Conservation (phyloP, 1,140 invertebrate genomes). For the Hermatobates lingyangjiaoensis region DNA sequence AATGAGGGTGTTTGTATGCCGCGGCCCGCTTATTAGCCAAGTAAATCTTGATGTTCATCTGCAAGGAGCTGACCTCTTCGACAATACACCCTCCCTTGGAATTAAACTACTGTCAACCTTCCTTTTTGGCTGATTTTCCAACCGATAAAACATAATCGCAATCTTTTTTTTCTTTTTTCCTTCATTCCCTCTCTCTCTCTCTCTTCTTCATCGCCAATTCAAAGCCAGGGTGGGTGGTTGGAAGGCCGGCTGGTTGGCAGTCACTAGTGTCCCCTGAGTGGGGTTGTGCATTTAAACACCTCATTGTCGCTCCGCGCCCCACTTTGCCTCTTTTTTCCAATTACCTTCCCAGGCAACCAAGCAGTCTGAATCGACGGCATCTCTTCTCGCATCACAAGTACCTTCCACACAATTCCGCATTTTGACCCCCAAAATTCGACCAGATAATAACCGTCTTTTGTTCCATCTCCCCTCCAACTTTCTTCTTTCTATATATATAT, state of each 20-base stretch:
- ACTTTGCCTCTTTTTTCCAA: background rate
- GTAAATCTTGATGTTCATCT: constrained; percentile 10
- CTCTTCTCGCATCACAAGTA: background rate
- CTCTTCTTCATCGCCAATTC: too few relatives aligned
- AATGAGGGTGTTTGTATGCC: constrained; percentile 10
- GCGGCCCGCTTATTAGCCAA: constrained; percentile 5
- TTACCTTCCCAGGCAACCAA: background rate
- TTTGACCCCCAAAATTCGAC: background rate
- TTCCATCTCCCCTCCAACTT: too few relatives aligned
- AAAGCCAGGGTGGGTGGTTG: background rate
- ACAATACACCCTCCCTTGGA: background rate
- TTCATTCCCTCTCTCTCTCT: too few relatives aligned
- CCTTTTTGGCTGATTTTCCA: constrained; percentile 11
- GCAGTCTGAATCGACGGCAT: too few relatives aligned
- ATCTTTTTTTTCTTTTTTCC: constrained; percentile 4
- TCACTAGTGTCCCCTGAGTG: background rate
- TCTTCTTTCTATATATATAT: too few relatives aligned
- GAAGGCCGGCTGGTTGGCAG: constrained; percentile 1
- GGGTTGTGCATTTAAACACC: constrained; percentile 17
- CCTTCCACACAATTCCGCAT: background rate
- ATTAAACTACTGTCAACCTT: background rate
- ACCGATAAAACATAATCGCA: constrained; percentile 16
- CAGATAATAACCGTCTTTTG: too few relatives aligned
- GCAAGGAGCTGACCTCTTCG: too few relatives aligned
- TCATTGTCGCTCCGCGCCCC: constrained; percentile 8